Percentiles rank a stretch among this genome's conserved stretches.
phyloP scores from a whole-genome alignment of 2,797 vertebrate species.

The Natrix natrix region DNA sequence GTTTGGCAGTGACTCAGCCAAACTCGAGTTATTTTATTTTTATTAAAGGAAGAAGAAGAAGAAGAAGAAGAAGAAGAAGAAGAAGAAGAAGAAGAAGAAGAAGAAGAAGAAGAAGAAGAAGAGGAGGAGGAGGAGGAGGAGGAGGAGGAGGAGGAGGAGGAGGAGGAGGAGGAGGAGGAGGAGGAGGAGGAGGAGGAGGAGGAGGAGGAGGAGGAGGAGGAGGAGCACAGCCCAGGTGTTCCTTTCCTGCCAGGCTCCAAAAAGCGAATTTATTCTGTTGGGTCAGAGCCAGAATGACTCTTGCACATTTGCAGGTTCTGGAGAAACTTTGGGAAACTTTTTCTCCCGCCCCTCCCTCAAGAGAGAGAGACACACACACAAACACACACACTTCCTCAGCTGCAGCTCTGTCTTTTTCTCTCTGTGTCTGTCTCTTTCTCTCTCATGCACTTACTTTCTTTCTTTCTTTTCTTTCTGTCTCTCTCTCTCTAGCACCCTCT shows the following conservation, averaged over 20 bases:
- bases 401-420: neutral
- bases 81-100: too few species aligned
- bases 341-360: neutral
- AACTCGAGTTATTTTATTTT: neutral
- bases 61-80: neutral
- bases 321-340: neutral
- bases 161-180: too few species aligned
- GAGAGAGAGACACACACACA: neutral
- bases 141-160: neutral
- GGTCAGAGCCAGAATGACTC: neutral
- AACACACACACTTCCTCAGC: neutral
- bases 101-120: too few species aligned
- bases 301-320: neutral
- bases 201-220: too few species aligned
- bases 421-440: too few species aligned
- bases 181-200: too few species aligned
- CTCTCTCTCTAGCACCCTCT: too few species aligned
- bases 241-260: neutral
- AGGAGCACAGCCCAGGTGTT: neutral
- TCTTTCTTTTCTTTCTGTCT: too few species aligned
- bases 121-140: too few species aligned
- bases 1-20: neutral
- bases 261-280: neutral
- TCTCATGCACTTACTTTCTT: too few species aligned
- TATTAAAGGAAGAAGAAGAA: neutral